phyloP scores from a whole-genome alignment of 1,140 invertebrate genomes.

The Kradibia gibbosae region DNA sequence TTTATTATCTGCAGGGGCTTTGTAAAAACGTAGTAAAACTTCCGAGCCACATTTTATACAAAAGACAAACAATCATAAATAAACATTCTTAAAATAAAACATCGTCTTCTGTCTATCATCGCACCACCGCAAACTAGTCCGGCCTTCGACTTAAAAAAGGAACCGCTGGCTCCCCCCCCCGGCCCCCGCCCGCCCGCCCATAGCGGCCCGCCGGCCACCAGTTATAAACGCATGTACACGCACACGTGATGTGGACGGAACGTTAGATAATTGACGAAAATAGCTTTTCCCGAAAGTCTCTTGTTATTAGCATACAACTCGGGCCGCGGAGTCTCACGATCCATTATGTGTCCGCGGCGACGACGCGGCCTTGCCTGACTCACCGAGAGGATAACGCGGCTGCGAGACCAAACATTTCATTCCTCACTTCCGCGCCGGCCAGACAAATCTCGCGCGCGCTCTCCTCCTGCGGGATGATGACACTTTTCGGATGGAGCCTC shows the following conservation, averaged over 20 bases:
- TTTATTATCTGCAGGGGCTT: background rate
- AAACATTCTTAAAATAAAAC: slow-evolving; percentile 29
- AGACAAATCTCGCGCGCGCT: too few relatives aligned
- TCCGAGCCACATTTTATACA: background rate
- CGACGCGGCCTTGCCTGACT: slow-evolving; percentile 8
- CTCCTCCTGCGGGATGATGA: too few relatives aligned
- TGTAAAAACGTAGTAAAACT: background rate
- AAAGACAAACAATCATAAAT: slow-evolving; percentile 39
- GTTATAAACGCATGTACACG: background rate
- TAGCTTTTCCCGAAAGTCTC: slow-evolving; percentile 22
- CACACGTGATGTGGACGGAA: background rate
- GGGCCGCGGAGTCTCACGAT: background rate
- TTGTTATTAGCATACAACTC: background rate
- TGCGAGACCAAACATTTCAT: background rate
- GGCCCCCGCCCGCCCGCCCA: background rate
- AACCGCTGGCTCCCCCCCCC: too few relatives aligned
- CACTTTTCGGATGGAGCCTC: too few relatives aligned
- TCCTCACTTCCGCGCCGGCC: slow-evolving; percentile 15
- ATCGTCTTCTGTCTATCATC: slow-evolving; percentile 26
- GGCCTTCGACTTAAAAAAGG: slow-evolving; percentile 32
- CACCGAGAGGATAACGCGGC: background rate
- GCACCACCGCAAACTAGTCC: background rate
- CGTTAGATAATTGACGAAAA: slow-evolving; percentile 34
- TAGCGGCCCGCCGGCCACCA: background rate
- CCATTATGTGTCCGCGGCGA: background rate